These are phyloP conservation scores for Lates japonicus DNA, from an alignment of 2,797 vertebrate genomes.

Conservation along the genomic window DNA sequence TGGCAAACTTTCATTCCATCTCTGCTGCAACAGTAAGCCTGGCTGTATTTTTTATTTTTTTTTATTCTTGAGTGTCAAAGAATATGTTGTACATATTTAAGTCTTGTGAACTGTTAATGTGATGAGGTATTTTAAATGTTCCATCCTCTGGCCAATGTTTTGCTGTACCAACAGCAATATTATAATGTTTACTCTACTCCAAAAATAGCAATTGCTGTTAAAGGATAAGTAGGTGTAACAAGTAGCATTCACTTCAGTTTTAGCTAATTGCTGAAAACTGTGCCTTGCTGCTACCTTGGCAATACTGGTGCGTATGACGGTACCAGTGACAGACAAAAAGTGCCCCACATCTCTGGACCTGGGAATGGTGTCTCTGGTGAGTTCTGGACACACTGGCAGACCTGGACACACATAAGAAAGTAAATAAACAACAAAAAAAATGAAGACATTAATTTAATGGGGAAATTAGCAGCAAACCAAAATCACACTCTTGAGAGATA, in stretches of 20 bases:
- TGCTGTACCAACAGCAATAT: not conserved
- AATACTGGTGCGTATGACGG: constrained; percentile 93
- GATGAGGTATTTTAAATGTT: too few species aligned
- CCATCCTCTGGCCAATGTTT: not conserved
- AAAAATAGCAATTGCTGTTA: not conserved
- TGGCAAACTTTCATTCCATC: too few species aligned
- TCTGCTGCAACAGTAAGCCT: too few species aligned
- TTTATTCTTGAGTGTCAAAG: too few species aligned
- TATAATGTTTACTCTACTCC: not conserved
- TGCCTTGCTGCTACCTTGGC: constrained; percentile 82
- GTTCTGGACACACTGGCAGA: constrained; percentile 95
- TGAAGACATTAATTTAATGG: not conserved
- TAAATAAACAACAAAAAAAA: not conserved
- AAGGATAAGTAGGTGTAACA: not conserved
- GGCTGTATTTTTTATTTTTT: too few species aligned
- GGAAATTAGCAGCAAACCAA: not conserved
- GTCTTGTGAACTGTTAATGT: too few species aligned
- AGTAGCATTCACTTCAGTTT: not conserved
- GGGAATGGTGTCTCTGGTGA: constrained; percentile 95
- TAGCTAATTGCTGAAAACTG: not conserved
- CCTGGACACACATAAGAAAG: constrained; percentile 77
- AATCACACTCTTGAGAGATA: too few species aligned
- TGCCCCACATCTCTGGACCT: constrained; percentile 93
- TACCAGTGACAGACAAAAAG: constrained; percentile 95
- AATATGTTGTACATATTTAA: too few species aligned